Conservation (phyloP, 2,797 vertebrate species). For the Enteromius afrohamiltoni region DNA sequence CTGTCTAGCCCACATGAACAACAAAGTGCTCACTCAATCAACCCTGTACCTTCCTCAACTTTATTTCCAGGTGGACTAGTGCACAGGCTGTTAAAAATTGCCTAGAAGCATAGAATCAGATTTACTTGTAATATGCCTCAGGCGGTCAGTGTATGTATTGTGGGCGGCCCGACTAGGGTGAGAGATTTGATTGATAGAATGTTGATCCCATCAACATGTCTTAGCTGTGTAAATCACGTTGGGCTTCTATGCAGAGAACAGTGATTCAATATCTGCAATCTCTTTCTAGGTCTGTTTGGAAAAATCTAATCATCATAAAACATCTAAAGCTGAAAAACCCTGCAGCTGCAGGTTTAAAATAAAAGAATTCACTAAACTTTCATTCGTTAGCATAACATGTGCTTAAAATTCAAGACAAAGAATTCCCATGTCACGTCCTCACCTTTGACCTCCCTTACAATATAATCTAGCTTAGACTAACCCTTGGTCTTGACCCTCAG, state of each 20-base stretch:
- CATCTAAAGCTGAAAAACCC: background rate
- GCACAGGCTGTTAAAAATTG: background rate
- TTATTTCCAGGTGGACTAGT: constrained; percentile 12
- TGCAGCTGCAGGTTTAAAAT: background rate
- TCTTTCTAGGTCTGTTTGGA: constrained; percentile 1
- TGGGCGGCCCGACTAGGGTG: background rate
- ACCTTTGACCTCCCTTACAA: constrained; percentile 19
- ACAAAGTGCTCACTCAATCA: background rate
- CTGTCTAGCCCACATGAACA: background rate
- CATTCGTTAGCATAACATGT: constrained; percentile 3
- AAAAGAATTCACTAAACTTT: background rate
- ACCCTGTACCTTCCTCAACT: constrained; percentile 14
- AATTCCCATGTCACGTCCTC: constrained; percentile 12
- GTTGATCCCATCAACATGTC: constrained; percentile 33
- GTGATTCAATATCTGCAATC: constrained; percentile 21
- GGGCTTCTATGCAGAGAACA: background rate
- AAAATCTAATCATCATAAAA: constrained; percentile 28
- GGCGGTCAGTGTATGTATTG: background rate
- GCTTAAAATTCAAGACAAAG: constrained; percentile 33
- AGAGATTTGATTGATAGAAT: constrained; percentile 19
- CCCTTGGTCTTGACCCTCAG: constrained; percentile 33
- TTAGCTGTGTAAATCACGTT: constrained; percentile 31
- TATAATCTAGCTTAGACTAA: constrained; percentile 32
- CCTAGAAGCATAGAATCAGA: background rate
- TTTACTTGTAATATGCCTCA: constrained; percentile 1